Evolutionary conservation across 2,888 invertebrate genomes (phyloP).

Genomic region (Gnatocerus cornutus): DNA sequence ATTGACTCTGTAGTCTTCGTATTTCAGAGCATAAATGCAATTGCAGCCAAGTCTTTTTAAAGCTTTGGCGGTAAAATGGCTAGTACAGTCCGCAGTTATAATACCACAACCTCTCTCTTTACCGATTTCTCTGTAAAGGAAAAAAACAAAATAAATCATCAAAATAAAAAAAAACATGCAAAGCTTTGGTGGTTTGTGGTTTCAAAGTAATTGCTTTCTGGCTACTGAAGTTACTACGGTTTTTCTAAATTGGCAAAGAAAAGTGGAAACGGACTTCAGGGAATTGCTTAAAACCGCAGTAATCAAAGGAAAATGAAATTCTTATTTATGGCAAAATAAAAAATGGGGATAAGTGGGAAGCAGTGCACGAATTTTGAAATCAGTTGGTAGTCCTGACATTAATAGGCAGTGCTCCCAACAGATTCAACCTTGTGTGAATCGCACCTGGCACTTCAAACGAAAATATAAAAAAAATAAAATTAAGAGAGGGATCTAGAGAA

Average conservation of each 20-base stretch:
- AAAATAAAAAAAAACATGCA: constrained; percentile 6
- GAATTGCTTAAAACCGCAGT: neutral
- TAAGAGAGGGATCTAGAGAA: no score
- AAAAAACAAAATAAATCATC: constrained; percentile 12
- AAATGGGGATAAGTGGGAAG: neutral
- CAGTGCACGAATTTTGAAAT: no score
- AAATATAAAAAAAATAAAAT: no score
- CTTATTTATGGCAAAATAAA: neutral
- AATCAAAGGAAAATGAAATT: neutral
- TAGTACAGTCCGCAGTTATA: constrained; percentile 83
- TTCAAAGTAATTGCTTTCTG: neutral
- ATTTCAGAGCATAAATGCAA: constrained; percentile 78
- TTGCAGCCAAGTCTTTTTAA: constrained; percentile 82
- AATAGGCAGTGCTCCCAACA: no score
- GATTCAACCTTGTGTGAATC: no score
- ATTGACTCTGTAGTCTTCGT: constrained; percentile 77
- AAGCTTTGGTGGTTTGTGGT: constrained; percentile 1
- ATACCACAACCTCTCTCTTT: constrained; percentile 74
- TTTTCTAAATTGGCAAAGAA: no score
- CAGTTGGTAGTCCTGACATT: no score
- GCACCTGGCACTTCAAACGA: no score
- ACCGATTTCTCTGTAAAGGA: constrained; percentile 76
- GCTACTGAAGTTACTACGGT: neutral
- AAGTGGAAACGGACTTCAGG: no score
- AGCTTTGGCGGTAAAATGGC: constrained; percentile 83